Conservation (phyloP, 2,888 invertebrate genomes). For the Carabus problematicus region DNA sequence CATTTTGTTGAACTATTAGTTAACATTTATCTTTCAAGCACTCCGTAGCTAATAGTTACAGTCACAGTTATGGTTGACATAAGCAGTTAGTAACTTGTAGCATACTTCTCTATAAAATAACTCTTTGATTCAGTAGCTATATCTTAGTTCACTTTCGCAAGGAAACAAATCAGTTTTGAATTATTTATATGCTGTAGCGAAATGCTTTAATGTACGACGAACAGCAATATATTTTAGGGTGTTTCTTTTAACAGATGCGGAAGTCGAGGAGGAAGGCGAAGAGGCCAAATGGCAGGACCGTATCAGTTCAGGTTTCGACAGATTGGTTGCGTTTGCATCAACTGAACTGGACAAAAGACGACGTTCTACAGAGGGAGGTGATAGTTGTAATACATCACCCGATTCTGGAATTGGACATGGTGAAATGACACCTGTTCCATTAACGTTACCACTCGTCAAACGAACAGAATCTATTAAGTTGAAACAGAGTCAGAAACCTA, state of each 20-base stretch:
- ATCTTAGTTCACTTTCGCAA: too few species aligned
- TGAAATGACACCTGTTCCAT: slow-evolving; percentile 62
- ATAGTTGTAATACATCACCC: slow-evolving; percentile 83
- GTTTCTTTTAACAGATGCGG: slow-evolving; percentile 60
- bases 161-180: slow-evolving; percentile 2
- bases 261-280: slow-evolving; percentile 73
- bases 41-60: slow-evolving; percentile 21
- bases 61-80: not conserved
- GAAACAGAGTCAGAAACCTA: slow-evolving; percentile 55
- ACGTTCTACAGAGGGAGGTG: slow-evolving; percentile 79
- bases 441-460: slow-evolving; percentile 55
- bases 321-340: slow-evolving; percentile 90
- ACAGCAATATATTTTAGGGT: slow-evolving; percentile 4
- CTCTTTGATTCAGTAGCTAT: too few species aligned
- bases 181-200: slow-evolving; percentile 30
- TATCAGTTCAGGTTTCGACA: slow-evolving; percentile 92
- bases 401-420: slow-evolving; percentile 85
- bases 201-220: not conserved
- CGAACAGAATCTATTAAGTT: slow-evolving; percentile 54
- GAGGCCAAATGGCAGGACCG: slow-evolving; percentile 93
- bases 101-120: too few species aligned
- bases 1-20: not conserved
- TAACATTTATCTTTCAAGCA: slow-evolving; percentile 26
- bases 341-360: slow-evolving; percentile 89
- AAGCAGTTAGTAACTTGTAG: too few species aligned